Conservation (phyloP, 2,888 invertebrate species). For the Amphipoea oculea region DNA sequence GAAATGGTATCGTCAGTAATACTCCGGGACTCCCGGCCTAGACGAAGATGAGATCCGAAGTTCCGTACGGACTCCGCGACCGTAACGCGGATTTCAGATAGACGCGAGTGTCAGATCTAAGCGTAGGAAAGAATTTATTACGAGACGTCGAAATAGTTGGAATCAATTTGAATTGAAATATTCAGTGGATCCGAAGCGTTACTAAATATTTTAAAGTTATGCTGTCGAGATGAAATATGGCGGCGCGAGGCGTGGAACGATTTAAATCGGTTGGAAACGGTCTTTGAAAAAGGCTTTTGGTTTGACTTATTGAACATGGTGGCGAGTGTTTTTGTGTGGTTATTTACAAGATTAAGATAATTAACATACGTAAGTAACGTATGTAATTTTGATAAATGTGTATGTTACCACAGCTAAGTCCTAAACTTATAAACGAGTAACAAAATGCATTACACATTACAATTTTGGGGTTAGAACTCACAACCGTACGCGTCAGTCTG, state of each 20-base stretch:
- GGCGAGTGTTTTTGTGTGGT: background rate
- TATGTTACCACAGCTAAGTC: background rate
- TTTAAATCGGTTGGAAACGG: slow-evolving; percentile 52
- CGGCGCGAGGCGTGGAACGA: slow-evolving; percentile 35
- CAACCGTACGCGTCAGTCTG: background rate
- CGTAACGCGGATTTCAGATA: slow-evolving; percentile 55
- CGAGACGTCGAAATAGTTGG: slow-evolving; percentile 64
- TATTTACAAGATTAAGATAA: background rate
- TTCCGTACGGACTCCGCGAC: slow-evolving; percentile 33
- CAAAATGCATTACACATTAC: background rate
- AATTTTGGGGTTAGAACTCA: background rate
- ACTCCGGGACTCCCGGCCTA: slow-evolving; percentile 54
- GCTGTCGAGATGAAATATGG: slow-evolving; percentile 60
- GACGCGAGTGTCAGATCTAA: slow-evolving; percentile 55
- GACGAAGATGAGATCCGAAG: slow-evolving; percentile 56
- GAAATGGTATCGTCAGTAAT: slow-evolving; percentile 76
- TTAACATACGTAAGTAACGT: background rate
- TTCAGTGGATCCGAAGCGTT: slow-evolving; percentile 60
- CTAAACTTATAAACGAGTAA: background rate
- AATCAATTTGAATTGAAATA: slow-evolving; percentile 70
- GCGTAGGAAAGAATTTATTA: slow-evolving; percentile 67
- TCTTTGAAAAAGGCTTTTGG: slow-evolving; percentile 29
- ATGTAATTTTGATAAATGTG: background rate
- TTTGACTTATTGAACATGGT: slow-evolving; percentile 27
- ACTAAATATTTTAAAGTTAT: slow-evolving; percentile 68